A percentile compares a stretch with the other conserved stretches of the same genome.
phyloP scores from a whole-genome alignment of 2,113 vertebrate genomes.

The Scolopax mira region DNA sequence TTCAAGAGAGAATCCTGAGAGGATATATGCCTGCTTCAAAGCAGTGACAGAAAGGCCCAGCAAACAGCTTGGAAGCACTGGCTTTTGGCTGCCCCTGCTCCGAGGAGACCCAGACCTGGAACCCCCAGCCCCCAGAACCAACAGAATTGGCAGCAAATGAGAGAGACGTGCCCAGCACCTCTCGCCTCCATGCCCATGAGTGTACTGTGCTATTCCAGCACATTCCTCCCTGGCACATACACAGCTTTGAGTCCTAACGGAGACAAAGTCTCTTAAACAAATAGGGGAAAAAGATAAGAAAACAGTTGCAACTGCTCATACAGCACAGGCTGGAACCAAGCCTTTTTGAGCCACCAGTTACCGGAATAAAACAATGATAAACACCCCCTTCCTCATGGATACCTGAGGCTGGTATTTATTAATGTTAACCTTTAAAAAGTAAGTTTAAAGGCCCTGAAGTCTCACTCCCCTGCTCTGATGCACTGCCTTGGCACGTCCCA shows the following conservation, averaged over 20 bases:
- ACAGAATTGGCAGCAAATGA: background rate
- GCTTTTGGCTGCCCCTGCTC: background rate
- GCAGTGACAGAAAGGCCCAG: background rate
- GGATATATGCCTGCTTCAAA: background rate
- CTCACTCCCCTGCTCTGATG: background rate
- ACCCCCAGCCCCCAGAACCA: background rate
- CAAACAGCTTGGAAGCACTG: background rate
- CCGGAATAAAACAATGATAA: background rate
- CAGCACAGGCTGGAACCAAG: background rate
- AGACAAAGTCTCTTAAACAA: background rate
- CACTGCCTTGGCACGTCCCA: background rate
- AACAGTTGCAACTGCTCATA: background rate
- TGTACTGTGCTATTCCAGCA: background rate
- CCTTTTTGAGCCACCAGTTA: background rate
- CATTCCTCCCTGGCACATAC: background rate
- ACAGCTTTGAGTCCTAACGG: background rate
- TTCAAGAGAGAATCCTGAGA: background rate
- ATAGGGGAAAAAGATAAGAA: background rate
- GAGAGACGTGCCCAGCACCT: background rate
- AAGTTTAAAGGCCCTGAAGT: background rate
- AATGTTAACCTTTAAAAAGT: background rate
- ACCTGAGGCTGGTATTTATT: background rate
- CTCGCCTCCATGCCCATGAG: rapidly evolving
- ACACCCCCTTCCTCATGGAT: background rate
- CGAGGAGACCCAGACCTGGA: background rate